Evolutionary conservation across 2,113 vertebrate species (phyloP), one percentile per base, ranked within the genome.

Genomic region (Channa maculata): DNA sequence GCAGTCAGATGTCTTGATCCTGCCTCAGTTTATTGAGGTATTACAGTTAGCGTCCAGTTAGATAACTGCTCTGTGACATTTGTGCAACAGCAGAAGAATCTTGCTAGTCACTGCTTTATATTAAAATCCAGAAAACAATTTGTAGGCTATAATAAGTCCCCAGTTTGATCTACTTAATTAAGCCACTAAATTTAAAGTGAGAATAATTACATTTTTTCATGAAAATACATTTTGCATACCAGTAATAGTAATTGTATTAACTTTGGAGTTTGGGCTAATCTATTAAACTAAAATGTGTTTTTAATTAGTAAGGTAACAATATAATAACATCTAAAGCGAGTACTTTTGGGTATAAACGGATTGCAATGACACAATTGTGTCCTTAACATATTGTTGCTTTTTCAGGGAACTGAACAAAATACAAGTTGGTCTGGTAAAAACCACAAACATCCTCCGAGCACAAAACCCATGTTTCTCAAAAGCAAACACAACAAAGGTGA

Each of bases 341-440:
- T 9, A 39, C 13, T 36, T 57, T n/a, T 57, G 12, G 12, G 2
- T 15, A 14, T 15, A 4, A 37, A 5, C 2, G 4, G 38, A 39
- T 66, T 36, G 24, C 2, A 6, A 2, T 48, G 3, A 2, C 7
- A 48, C 3, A 33, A 34, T 54, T 68, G 14, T 36, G 36, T 59
- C 15, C 12, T 7, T 36, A 10, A 64, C 43, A 51, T 14, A 5
- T 45, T 37, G 3, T 5, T 65, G 8, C 33, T 34, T 65, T 78
- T 64, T 14, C 87, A 88, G 82, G 86, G 77, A 58, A 63, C 85
- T n/a, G 91, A 92, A 67, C 86, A 89, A 57, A 91, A 82, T 70
- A 46, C 53, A n/a, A 3, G 62, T 24, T 49, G 34, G 65, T 51
- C 81, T 44, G 64, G 67, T 75, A 93, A 89, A 90, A 87, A 85